A percentile compares a stretch with the other conserved stretches of the same genome.
Conservation (phyloP, 1,140 invertebrate genomes). For the Drosophila lacertosa region DNA sequence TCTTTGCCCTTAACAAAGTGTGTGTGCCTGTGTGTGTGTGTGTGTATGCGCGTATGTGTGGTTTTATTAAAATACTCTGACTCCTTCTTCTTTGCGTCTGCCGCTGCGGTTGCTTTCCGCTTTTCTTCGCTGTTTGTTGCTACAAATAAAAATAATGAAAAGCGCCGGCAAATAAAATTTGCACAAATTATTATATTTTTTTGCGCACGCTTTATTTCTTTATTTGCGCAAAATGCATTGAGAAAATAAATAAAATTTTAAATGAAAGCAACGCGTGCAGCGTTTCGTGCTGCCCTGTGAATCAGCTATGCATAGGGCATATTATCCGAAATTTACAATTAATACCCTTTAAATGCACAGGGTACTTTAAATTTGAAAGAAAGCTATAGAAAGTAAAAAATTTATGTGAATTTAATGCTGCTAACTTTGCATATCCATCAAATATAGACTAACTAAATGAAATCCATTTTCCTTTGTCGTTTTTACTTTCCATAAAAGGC, state of each 20-base stretch:
- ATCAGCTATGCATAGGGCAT: neutral
- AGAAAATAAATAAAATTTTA: constrained; percentile 81
- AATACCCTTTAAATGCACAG: no score
- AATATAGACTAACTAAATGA: no score
- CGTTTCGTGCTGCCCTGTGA: constrained; percentile 31
- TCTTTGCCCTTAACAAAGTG: constrained; percentile 75
- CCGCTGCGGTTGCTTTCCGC: constrained; percentile 25
- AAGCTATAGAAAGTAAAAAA: no score
- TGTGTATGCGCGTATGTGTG: constrained; percentile 26
- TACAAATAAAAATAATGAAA: constrained; percentile 72
- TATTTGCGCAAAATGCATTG: constrained; percentile 76
- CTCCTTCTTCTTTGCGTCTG: constrained; percentile 44
- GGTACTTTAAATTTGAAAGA: no score
- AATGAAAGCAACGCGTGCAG: constrained; percentile 68
- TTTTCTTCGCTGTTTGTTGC: constrained; percentile 46
- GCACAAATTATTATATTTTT: constrained; percentile 73
- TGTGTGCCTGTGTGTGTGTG: constrained; percentile 27
- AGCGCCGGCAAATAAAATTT: constrained; percentile 81
- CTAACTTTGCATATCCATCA: no score
- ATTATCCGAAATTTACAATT: no score
- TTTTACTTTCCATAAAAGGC: constrained; percentile 4
- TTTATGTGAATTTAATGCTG: no score
- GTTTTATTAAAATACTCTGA: constrained; percentile 75
- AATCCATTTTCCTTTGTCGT: no score
- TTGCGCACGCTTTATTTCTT: constrained; percentile 58